A percentile compares a stretch with the other conserved stretches of the same genome.
phyloP scores from a whole-genome alignment of 2,888 invertebrate species.

The Syrphus vitripennis region DNA sequence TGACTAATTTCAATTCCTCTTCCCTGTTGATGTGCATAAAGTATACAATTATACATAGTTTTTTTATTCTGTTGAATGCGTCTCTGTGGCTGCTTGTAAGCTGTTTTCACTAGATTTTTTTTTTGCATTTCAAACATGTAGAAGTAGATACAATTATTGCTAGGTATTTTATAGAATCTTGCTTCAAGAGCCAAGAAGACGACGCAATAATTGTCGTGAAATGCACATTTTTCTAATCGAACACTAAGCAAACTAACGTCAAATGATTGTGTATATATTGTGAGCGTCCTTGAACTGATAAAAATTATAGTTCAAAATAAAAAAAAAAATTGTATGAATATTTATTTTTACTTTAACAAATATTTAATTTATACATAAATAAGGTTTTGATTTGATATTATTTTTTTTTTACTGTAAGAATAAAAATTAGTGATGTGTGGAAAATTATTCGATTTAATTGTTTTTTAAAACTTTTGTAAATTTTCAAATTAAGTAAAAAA shows the following conservation, averaged over 20 bases:
- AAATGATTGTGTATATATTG: conserved; percentile 35
- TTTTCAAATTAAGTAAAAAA: too few species aligned
- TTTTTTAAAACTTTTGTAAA: too few species aligned
- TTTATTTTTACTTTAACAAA: background rate
- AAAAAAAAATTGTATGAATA: background rate
- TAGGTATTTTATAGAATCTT: background rate
- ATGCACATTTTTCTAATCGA: conserved; percentile 37
- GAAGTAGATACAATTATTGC: background rate
- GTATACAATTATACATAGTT: background rate
- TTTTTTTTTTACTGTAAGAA: background rate
- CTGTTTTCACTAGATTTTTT: conserved; percentile 32
- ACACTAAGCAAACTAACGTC: conserved; percentile 10
- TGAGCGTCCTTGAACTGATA: conserved; percentile 52
- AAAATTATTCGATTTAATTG: background rate
- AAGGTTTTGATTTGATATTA: too few species aligned
- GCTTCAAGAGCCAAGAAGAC: background rate
- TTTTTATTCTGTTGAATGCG: conserved; percentile 38
- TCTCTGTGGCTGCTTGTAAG: conserved; percentile 26
- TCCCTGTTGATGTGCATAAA: conserved; percentile 50
- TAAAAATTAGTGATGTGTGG: background rate
- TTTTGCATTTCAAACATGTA: background rate
- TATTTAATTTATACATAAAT: too few species aligned
- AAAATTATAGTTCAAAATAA: conserved; percentile 48
- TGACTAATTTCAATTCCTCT: conserved; percentile 59
- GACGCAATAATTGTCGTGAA: conserved; percentile 22